phyloP scores from a whole-genome alignment of 2,888 invertebrate genomes.

The Catotricha subobsoleta region DNA sequence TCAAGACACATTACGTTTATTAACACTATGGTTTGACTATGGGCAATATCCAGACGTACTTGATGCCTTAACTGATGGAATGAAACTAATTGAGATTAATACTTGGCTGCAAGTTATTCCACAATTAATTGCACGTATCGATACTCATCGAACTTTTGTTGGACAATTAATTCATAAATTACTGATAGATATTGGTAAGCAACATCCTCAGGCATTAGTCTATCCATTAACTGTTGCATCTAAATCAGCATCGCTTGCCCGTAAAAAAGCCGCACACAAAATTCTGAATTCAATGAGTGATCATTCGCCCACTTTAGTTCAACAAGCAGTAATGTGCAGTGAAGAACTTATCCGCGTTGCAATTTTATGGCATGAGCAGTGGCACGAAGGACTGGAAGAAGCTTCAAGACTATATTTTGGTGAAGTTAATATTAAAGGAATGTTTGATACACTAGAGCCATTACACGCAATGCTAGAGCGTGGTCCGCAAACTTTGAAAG shows the following conservation, averaged over 20 bases:
- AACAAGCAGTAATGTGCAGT: conserved; percentile 89
- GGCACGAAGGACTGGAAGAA: conserved; percentile 96
- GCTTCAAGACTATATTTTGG: conserved; percentile 90
- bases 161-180: conserved; percentile 82
- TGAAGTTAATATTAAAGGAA: conserved; percentile 86
- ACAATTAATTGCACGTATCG: conserved; percentile 93
- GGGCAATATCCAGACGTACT: conserved; percentile 88
- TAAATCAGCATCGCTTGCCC: conserved; percentile 71
- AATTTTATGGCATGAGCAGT: conserved; percentile 97
- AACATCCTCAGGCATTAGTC: conserved; percentile 93
- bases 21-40: conserved; percentile 97
- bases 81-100: conserved; percentile 85
- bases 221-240: conserved; percentile 96
- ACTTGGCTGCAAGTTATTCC: conserved; percentile 99
- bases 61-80: conserved; percentile 81
- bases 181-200: conserved; percentile 90
- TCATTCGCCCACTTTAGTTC: conserved; percentile 77
- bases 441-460: conserved; percentile 91
- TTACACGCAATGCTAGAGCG: conserved; percentile 84
- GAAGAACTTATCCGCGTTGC: conserved; percentile 95
- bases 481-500: conserved; percentile 90
- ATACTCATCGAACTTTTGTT: conserved; percentile 76
- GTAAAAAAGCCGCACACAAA: conserved; percentile 83
- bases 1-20: conserved; percentile 86
- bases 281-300: conserved; percentile 92